These are phyloP conservation scores for Shargacucullia verbasci DNA, from an alignment of 2,888 invertebrate genomes.

Conservation along the genomic window DNA sequence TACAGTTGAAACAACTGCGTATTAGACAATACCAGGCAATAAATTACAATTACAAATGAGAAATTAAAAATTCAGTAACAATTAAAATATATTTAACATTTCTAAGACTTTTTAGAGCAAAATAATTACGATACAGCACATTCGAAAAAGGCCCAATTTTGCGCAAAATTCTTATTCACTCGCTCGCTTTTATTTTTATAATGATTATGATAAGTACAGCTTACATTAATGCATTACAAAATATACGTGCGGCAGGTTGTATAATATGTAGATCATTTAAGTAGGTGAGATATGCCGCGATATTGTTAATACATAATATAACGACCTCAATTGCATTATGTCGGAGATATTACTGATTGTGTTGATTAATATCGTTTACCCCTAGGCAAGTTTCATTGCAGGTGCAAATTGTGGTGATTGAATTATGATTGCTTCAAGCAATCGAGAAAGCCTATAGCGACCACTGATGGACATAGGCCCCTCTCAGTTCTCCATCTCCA, in stretches of 20 bases:
- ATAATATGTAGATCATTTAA: slow-evolving; percentile 54
- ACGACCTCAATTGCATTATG: slow-evolving; percentile 36
- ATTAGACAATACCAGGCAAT: slow-evolving; percentile 13
- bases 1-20: not conserved
- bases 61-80: slow-evolving; percentile 17
- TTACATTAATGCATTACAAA: slow-evolving; percentile 48
- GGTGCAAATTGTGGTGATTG: slow-evolving; percentile 6
- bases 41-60: slow-evolving; percentile 39
- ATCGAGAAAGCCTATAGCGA: no score
- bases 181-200: no score
- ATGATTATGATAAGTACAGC: slow-evolving; percentile 38
- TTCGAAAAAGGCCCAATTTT: no score
- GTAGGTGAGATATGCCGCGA: slow-evolving; percentile 49
- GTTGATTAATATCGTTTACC: slow-evolving; percentile 15
- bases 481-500: no score
- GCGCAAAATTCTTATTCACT: no score
- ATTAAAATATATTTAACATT: slow-evolving; percentile 38
- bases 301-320: slow-evolving; percentile 41
- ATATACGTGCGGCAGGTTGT: slow-evolving; percentile 40
- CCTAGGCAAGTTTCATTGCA: slow-evolving; percentile 8
- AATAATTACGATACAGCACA: slow-evolving; percentile 41
- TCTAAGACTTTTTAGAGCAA: slow-evolving; percentile 46
- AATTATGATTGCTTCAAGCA: no score
- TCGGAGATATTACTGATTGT: slow-evolving; percentile 13
- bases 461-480: not conserved